These are phyloP conservation scores for Lasioglossum oenotherae DNA, from an alignment of 2,888 invertebrate species.

Conservation along the genomic window DNA sequence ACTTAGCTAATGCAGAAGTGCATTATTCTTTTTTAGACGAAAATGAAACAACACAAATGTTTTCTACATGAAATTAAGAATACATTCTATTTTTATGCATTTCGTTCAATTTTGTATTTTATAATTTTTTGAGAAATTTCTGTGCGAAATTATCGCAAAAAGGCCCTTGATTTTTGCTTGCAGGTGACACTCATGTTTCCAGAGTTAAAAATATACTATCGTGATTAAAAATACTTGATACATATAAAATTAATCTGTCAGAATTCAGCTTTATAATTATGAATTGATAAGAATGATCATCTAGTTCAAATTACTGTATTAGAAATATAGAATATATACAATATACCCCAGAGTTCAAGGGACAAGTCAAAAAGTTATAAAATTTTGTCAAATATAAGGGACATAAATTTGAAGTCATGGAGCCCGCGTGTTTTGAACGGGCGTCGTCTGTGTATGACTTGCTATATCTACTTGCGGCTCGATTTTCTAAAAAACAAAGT, in stretches of 20 bases:
- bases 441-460: background rate
- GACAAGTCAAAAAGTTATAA: background rate
- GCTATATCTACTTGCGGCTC: background rate
- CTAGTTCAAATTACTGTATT: background rate
- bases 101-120: background rate
- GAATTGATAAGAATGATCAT: background rate
- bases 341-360: background rate
- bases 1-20: background rate
- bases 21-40: background rate
- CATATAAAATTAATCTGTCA: background rate
- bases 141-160: background rate
- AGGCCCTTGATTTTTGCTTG: background rate
- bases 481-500: background rate
- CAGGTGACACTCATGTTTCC: background rate
- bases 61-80: background rate
- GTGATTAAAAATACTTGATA: background rate
- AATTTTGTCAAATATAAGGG: background rate
- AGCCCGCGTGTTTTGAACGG: constrained; percentile 5
- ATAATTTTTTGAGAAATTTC: background rate
- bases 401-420: background rate
- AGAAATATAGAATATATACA: background rate
- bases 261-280: background rate
- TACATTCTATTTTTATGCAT: background rate
- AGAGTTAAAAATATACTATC: background rate
- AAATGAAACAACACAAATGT: background rate